Percentiles rank a stretch among this genome's conserved stretches.
phyloP scores from a whole-genome alignment of 2,797 vertebrate genomes.

The Pyrocephalus nanus region DNA sequence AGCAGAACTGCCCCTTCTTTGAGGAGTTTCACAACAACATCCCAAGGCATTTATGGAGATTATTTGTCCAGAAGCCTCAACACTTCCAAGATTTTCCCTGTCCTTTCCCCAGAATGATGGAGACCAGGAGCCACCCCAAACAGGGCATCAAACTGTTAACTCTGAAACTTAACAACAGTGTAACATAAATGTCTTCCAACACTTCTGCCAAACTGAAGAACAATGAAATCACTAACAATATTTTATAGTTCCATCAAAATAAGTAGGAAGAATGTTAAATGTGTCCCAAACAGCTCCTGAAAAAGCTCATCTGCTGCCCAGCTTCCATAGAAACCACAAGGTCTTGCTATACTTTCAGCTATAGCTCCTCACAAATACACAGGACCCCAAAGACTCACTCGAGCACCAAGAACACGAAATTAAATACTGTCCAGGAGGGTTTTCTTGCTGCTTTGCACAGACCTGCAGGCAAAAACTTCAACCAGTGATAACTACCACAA shows the following conservation, averaged over 20 bases:
- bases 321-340: background rate
- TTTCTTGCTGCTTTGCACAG: background rate
- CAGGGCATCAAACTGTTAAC: background rate
- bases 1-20: background rate
- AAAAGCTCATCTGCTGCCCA: background rate
- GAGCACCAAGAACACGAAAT: background rate
- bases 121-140: background rate
- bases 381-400: background rate
- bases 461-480: background rate
- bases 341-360: background rate
- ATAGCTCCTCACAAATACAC: background rate
- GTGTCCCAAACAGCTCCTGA: background rate
- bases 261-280: background rate
- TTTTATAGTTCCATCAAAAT: background rate
- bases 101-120: background rate
- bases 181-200: background rate
- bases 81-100: accelerated
- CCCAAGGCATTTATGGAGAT: background rate
- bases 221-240: background rate
- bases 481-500: background rate
- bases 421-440: background rate
- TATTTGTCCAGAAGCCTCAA: background rate
- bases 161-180: background rate
- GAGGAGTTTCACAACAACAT: background rate
- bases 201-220: background rate